These are phyloP conservation scores for Diprion similis DNA, from an alignment of 1,140 invertebrate species.

Conservation along the genomic window DNA sequence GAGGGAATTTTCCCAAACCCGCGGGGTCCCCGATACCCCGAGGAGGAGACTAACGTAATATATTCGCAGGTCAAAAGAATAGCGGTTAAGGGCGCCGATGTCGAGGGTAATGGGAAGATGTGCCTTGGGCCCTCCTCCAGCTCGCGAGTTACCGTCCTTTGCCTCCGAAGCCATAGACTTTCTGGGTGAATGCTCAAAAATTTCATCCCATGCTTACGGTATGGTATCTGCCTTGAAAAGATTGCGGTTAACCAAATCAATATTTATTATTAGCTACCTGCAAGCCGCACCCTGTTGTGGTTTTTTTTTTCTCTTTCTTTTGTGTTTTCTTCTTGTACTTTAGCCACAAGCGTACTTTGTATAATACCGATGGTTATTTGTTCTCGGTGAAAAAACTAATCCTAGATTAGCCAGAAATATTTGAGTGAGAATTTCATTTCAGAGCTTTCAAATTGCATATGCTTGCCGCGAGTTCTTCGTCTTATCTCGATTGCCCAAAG, in stretches of 20 bases:
- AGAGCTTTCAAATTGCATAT: too few relatives aligned
- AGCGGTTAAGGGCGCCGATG: not conserved
- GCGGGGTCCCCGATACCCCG: not conserved
- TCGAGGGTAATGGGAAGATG: constrained; percentile 1
- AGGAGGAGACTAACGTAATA: not conserved
- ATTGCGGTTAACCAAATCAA: constrained; percentile 3
- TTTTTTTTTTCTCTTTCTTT: too few relatives aligned
- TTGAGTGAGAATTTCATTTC: too few relatives aligned
- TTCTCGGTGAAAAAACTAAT: too few relatives aligned
- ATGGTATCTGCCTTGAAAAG: not conserved
- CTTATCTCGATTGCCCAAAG: too few relatives aligned
- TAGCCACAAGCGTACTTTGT: too few relatives aligned
- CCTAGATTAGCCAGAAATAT: too few relatives aligned
- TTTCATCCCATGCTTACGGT: not conserved
- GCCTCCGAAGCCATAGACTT: not conserved
- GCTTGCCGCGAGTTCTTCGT: too few relatives aligned
- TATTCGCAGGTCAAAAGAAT: constrained; percentile 5
- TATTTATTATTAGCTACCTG: not conserved
- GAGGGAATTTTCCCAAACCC: not conserved
- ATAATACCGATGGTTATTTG: too few relatives aligned
- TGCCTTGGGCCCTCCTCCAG: not conserved
- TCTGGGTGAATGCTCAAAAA: constrained; percentile 7
- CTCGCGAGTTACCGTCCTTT: not conserved
- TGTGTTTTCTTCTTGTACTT: too few relatives aligned
- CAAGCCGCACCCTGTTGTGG: too few relatives aligned